A percentile compares a stretch with the other conserved stretches of the same genome.
phyloP scores from a whole-genome alignment of 2,113 vertebrate genomes.

The Syngnathus floridae region DNA sequence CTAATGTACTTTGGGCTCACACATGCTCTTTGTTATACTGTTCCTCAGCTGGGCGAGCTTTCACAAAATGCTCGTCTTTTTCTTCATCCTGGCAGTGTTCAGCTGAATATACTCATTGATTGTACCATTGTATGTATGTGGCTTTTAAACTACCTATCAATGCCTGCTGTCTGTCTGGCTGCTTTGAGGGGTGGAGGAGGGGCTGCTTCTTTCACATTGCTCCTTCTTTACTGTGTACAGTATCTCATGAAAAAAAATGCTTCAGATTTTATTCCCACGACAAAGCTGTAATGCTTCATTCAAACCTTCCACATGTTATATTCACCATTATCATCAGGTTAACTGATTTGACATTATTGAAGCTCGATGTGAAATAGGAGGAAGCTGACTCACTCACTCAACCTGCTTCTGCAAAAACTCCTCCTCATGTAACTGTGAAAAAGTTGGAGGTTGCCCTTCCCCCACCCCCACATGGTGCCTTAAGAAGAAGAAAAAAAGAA shows the following conservation, averaged over 20 bases:
- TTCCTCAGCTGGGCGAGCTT: constrained; percentile 41
- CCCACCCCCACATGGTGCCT: constrained; percentile 60
- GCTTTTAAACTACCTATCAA: constrained; percentile 12
- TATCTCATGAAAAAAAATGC: neutral
- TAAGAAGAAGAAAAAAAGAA: constrained; percentile 5
- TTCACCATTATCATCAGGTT: neutral
- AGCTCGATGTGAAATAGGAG: constrained; percentile 16
- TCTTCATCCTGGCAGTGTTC: constrained; percentile 22
- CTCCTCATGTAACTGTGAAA: constrained; percentile 59
- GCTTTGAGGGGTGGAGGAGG: constrained; percentile 41
- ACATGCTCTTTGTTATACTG: constrained; percentile 49
- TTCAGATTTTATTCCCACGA: neutral
- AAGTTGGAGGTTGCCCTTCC: constrained; percentile 57
- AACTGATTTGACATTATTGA: neutral
- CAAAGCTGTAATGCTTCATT: neutral
- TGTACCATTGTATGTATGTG: constrained; percentile 15
- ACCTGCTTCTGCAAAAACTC: constrained; percentile 39
- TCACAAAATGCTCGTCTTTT: constrained; percentile 26
- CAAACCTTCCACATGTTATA: neutral
- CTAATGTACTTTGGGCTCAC: neutral
- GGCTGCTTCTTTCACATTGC: constrained; percentile 19
- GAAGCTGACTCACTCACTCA: constrained; percentile 41
- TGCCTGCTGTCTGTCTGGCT: constrained; percentile 24
- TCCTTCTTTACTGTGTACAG: constrained; percentile 16
- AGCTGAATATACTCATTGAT: constrained; percentile 41